These are phyloP conservation scores for Pycnomerus fuliginosus DNA, from an alignment of 2,888 invertebrate genomes.

Conservation along the genomic window DNA sequence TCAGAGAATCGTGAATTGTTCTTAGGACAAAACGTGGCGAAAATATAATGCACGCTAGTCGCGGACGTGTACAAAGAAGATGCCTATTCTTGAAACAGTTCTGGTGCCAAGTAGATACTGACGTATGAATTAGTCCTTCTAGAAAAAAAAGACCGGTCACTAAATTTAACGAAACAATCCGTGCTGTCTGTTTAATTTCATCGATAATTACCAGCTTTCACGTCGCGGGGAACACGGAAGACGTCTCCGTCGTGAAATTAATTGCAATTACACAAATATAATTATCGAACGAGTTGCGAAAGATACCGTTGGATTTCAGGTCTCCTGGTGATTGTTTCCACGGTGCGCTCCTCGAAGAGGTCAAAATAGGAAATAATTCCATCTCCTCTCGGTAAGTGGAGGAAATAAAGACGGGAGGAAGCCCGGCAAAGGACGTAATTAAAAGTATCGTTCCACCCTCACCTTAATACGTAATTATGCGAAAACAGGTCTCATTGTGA, in stretches of 20 bases:
- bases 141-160: constrained; percentile 13
- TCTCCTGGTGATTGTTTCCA: constrained; percentile 7
- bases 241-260: constrained; percentile 23
- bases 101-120: constrained; percentile 26
- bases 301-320: constrained; percentile 24
- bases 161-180: constrained; percentile 26
- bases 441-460: constrained; percentile 24
- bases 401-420: constrained; percentile 22
- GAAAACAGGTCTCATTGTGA: constrained; percentile 5
- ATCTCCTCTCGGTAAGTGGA: constrained; percentile 27
- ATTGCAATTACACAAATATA: constrained; percentile 38
- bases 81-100: constrained; percentile 33
- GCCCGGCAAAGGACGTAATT: constrained; percentile 22
- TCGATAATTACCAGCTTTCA: no score
- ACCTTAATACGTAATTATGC: constrained; percentile 22
- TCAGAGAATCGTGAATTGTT: constrained; percentile 31
- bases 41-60: constrained; percentile 27
- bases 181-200: constrained; percentile 11
- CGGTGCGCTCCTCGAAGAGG: no score
- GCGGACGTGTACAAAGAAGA: constrained; percentile 39
- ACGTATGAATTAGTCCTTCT: constrained; percentile 26
- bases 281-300: constrained; percentile 29
- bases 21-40: constrained; percentile 40
- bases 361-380: constrained; percentile 26
- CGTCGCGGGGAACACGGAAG: constrained; percentile 13